phyloP scores from a whole-genome alignment of 2,113 vertebrate species.

The Callipepla squamata region DNA sequence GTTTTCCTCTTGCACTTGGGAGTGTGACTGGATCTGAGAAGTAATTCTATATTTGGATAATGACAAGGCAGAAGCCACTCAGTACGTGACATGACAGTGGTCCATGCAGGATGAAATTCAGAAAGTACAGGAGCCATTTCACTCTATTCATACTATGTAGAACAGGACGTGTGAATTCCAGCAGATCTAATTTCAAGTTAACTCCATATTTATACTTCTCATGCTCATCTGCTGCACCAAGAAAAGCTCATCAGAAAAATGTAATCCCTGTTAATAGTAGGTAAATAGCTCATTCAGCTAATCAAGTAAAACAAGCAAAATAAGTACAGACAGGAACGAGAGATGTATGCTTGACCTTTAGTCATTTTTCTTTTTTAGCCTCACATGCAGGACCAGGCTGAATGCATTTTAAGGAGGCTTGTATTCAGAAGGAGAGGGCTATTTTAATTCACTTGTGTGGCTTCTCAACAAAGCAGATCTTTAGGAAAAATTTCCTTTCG shows the following conservation, averaged over 20 bases:
- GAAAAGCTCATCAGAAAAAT: conserved; percentile 39
- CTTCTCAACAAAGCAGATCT: conserved; percentile 38
- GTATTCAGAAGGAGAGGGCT: conserved; percentile 10
- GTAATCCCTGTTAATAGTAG: background rate
- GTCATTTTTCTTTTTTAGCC: background rate
- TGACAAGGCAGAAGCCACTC: background rate
- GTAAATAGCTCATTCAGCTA: conserved; percentile 28
- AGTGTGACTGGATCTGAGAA: background rate
- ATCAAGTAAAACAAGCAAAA: background rate
- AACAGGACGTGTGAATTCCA: conserved; percentile 59
- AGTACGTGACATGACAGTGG: background rate
- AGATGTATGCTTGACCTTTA: conserved; percentile 48
- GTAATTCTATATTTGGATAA: conserved; percentile 1
- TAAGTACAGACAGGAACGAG: background rate
- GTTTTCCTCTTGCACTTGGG: background rate
- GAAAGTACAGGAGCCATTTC: background rate
- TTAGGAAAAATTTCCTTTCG: conserved; percentile 45
- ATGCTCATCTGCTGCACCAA: conserved; percentile 40
- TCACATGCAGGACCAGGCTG: background rate
- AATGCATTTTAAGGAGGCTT: background rate
- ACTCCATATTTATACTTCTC: conserved; percentile 25
- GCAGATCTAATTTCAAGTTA: conserved; percentile 51
- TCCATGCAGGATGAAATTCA: background rate
- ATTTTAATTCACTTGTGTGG: conserved; percentile 32
- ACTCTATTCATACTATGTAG: background rate